Percentiles rank a stretch among this genome's conserved stretches.
Evolutionary conservation across 2,888 invertebrate species (phyloP).

Genomic region (Clunio marinus): DNA sequence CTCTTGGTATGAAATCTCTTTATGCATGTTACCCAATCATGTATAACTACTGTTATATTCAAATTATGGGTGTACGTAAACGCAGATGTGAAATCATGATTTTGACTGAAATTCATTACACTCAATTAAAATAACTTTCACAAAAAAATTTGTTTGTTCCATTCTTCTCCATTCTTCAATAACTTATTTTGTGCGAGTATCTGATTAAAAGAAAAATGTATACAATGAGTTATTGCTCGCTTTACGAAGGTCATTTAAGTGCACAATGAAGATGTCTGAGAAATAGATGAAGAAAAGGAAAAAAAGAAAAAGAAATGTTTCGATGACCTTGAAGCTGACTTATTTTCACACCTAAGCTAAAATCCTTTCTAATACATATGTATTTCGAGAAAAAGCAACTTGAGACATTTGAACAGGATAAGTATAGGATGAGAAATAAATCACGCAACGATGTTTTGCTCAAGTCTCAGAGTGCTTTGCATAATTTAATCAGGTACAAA

Average conservation of each 20-base stretch:
- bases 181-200: background rate
- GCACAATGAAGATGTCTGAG: constrained; percentile 8
- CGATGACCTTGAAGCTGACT: constrained; percentile 9
- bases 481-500: constrained; percentile 33
- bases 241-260: constrained; percentile 2
- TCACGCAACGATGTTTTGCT: background rate
- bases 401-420: too few species aligned
- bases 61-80: constrained; percentile 28
- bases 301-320: background rate
- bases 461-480: constrained; percentile 7
- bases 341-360: too few species aligned
- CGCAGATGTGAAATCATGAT: background rate
- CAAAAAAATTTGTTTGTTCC: background rate
- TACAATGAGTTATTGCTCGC: background rate
- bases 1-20: background rate
- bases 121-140: constrained; percentile 24
- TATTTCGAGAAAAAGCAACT: too few species aligned
- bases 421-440: constrained; percentile 11
- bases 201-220: background rate
- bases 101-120: constrained; percentile 25
- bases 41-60: constrained; percentile 13
- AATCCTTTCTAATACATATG: too few species aligned
- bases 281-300: background rate
- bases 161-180: background rate
- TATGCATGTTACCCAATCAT: constrained; percentile 1